Base-by-base conservation (phyloP, 2,888 invertebrate species). In the Eucera pruinosa region DNA sequence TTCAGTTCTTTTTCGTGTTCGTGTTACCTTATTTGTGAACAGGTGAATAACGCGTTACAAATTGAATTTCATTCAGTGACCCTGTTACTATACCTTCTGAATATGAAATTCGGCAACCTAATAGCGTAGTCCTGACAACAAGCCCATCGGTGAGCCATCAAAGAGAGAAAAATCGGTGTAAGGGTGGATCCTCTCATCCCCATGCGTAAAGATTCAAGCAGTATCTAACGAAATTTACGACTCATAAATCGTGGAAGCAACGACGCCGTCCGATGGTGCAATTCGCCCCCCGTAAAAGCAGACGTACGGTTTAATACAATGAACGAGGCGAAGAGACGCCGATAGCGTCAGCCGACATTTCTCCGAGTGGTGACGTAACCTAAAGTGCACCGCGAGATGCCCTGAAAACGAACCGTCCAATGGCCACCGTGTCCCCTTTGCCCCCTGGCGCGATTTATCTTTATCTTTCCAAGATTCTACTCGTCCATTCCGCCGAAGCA, bases 141-240 rank as follows among this genome's bases (percentile, higher is more conserved):
- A 33, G 7, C 36, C 48, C 25, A 13, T 18, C 4, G 4, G 1
- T 5, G 11, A 2, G 27, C 13, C 39, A 7, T n/a, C 25, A 11
- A 6, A 4, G 25, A 13, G 11, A 2, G 15, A 41, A 15, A 30
- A 2, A 30, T 41, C 13, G 15, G 41, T 15, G 15, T n/a, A 1
- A 13, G 15, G 41, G 5, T 9, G 6, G 36, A 6, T 11, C 30
- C 6, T 6, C 30, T 6, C 30, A 2, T 36, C 9, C 36, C 18
- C 33, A 4, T 9, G 70, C 5, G 52, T 30, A 33, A 70, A 41
- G 43, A 66, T 54, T 52, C 62, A n/a, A 45, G 18, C 36, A 41
- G 36, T 57, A 57, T 57, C 45, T 33, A 64, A 71, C 39, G 64
- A 45, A 47, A 64, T 64, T 72, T 72, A 74, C 64, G 74, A 52